Conservation (phyloP, 2,113 vertebrate genomes). For the Rhabdomys dilectus region DNA sequence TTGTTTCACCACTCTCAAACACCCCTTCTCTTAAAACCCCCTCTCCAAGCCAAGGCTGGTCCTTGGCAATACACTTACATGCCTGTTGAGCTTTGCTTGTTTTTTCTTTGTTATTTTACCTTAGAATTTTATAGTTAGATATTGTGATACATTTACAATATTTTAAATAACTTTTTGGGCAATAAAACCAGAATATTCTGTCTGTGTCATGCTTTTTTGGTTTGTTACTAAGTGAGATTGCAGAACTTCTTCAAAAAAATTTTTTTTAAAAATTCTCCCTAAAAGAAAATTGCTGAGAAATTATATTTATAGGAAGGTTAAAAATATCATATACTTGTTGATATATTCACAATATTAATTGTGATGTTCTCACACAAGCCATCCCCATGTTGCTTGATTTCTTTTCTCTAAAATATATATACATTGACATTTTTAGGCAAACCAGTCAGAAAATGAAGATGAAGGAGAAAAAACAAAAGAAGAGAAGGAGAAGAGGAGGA, state of each 20-base stretch:
- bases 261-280: not conserved
- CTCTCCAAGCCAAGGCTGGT: too few relatives aligned
- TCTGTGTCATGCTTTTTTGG: not conserved
- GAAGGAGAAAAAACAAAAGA: not conserved
- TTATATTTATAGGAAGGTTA: not conserved
- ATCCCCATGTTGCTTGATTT: not conserved
- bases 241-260: not conserved
- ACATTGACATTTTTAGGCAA: not conserved
- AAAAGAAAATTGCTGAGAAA: not conserved
- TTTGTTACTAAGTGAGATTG: not conserved
- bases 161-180: not conserved
- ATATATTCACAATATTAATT: conserved; percentile 6
- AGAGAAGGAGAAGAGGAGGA: not conserved
- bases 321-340: not conserved
- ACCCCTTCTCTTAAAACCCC: too few relatives aligned
- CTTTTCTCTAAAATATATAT: not conserved
- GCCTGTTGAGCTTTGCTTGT: not conserved
- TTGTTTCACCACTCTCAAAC: too few relatives aligned
- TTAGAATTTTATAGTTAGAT: not conserved
- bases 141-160: not conserved
- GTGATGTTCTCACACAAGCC: not conserved
- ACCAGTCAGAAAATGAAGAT: not conserved
- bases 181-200: not conserved
- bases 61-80: not conserved
- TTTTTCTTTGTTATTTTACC: not conserved